A percentile compares a stretch with the other conserved stretches of the same genome.
These are phyloP conservation scores for Archegozetes longisetosus DNA, from an alignment of 1,140 invertebrate species.

Conservation along the genomic window DNA sequence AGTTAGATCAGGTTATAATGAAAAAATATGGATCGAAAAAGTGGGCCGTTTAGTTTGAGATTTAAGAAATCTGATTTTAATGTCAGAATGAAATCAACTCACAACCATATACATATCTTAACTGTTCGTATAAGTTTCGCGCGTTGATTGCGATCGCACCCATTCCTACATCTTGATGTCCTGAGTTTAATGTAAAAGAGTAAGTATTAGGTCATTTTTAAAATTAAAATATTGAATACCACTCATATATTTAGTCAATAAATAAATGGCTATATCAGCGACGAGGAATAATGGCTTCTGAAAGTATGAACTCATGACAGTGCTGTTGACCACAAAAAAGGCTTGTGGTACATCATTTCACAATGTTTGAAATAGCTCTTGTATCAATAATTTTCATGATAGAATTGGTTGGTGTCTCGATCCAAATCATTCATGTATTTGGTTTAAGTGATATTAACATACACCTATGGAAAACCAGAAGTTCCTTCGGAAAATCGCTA, in stretches of 20 bases:
- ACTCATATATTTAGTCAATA: conserved; percentile 95
- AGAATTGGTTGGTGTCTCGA: conserved; percentile 97
- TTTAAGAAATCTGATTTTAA: no score
- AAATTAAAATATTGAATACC: conserved; percentile 33
- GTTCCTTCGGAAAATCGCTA: no score
- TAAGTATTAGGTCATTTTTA: no score
- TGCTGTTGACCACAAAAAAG: conserved; percentile 87
- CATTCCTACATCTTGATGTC: conserved; percentile 95
- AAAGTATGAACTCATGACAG: conserved; percentile 88
- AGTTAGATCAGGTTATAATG: no score
- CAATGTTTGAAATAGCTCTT: conserved; percentile 45
- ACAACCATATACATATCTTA: conserved; percentile 83
- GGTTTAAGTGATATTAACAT: conserved; percentile 50
- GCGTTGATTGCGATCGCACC: conserved; percentile 62
- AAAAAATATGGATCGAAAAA: no score
- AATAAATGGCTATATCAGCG: conserved; percentile 82
- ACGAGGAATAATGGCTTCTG: conserved; percentile 77
- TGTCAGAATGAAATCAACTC: conserved; percentile 27
- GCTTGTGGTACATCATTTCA: conserved; percentile 44
- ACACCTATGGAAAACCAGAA: no score
- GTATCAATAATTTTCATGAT: conserved; percentile 82
- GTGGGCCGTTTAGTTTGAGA: no score
- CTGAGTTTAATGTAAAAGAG: conserved; percentile 23
- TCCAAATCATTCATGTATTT: conserved; percentile 87
- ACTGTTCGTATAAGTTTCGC: conserved; percentile 47